Conservation (phyloP, 2,888 invertebrate species). For the Brachylomia viminalis region DNA sequence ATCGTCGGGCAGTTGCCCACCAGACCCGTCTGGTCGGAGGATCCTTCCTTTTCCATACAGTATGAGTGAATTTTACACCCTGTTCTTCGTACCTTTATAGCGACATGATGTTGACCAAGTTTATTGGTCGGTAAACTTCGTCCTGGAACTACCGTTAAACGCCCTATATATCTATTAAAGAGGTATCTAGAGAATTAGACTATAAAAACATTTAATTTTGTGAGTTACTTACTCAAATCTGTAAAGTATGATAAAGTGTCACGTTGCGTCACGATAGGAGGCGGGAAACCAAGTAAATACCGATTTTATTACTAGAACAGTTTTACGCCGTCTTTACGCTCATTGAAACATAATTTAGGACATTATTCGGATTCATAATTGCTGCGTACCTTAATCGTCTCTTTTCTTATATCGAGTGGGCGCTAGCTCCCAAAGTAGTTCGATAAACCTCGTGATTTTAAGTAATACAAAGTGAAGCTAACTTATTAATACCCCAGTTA, state of each 20-base stretch:
- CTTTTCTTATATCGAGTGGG: not conserved
- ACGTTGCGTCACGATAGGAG: not conserved
- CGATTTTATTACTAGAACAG: not conserved
- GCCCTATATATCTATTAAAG: not conserved
- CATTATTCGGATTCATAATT: not conserved
- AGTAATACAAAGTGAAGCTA: conserved; percentile 6
- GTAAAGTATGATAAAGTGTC: no score
- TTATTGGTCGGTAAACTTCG: not conserved
- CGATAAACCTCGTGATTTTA: conserved; percentile 17
- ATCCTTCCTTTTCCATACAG: no score
- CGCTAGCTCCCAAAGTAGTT: not conserved
- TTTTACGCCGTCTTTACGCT: not conserved
- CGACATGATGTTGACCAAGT: not conserved
- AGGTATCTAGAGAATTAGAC: no score
- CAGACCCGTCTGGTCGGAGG: no score
- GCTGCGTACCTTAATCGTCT: not conserved
- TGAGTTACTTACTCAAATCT: not conserved
- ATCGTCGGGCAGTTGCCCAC: no score
- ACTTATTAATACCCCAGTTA: conserved; percentile 5
- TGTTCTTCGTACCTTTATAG: no score
- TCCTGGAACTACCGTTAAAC: not conserved
- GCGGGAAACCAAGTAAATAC: not conserved
- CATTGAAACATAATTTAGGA: not conserved
- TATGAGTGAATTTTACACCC: no score
- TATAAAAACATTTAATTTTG: no score